Evolutionary conservation across 2,888 invertebrate species (phyloP).

Genomic region (Kryphioiulus occultus): DNA sequence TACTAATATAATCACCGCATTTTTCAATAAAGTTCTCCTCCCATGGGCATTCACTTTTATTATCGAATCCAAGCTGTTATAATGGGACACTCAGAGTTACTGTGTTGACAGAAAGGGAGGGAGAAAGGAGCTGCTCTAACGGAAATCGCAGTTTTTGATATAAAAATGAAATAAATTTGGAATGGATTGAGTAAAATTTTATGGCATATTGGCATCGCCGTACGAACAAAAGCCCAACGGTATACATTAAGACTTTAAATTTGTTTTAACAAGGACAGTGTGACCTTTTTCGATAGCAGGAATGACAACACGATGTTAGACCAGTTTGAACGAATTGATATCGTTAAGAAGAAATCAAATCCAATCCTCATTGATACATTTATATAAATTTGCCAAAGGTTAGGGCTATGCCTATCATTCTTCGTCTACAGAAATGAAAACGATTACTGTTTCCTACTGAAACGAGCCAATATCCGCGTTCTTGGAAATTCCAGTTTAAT

Average conservation of each 20-base stretch:
- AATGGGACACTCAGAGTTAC: neutral
- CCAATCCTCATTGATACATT: neutral
- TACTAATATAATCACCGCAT: neutral
- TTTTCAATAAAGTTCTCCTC: neutral
- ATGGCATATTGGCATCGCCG: neutral
- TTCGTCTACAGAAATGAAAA: neutral
- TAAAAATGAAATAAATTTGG: constrained; percentile 19
- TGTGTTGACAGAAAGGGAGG: neutral
- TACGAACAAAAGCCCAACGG: neutral
- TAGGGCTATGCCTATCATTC: neutral
- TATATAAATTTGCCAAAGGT: constrained; percentile 6
- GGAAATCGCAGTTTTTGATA: constrained; percentile 17
- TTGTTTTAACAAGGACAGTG: neutral
- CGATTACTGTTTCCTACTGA: neutral
- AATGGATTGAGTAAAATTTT: neutral
- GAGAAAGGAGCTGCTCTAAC: neutral
- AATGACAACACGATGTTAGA: neutral
- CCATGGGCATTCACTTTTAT: constrained; percentile 1
- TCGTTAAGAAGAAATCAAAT: neutral
- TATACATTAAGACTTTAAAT: neutral
- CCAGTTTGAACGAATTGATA: neutral
- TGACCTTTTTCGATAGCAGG: neutral
- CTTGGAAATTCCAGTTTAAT: neutral
- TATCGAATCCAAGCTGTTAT: constrained; percentile 19
- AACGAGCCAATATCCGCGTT: neutral